phyloP scores from a whole-genome alignment of 2,797 vertebrate genomes.

The Oreortyx pictus region DNA sequence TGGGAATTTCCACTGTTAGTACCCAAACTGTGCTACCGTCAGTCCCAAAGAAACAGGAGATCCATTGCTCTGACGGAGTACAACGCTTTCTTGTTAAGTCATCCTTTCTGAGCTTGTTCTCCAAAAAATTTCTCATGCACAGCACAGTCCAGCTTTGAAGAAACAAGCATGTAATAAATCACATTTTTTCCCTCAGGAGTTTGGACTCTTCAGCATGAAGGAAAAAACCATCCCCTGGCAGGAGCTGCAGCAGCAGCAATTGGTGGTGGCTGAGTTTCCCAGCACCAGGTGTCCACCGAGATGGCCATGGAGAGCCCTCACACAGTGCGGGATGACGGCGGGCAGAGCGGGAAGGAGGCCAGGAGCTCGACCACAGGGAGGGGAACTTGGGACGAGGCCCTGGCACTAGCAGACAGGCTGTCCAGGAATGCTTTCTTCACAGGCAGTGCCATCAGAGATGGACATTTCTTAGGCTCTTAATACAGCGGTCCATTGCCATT shows the following conservation, averaged over 20 bases:
- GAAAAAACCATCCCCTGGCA: neutral
- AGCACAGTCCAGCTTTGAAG: conserved; percentile 1
- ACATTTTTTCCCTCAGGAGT: conserved; percentile 18
- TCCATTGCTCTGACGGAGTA: accelerated
- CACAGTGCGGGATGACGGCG: neutral
- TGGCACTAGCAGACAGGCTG: neutral
- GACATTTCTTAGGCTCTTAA: neutral
- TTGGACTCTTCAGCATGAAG: neutral
- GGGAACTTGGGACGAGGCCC: neutral
- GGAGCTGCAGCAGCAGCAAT: accelerated
- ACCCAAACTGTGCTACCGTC: neutral
- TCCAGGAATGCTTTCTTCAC: neutral
- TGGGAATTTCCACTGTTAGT: neutral
- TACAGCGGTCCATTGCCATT: neutral
- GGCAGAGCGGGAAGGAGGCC: too few relatives aligned
- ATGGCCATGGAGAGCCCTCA: neutral
- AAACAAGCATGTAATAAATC: conserved; percentile 27
- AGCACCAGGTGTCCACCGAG: neutral
- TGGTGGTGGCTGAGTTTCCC: neutral
- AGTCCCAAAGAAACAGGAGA: neutral
- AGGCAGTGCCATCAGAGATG: neutral
- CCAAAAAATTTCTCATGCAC: neutral
- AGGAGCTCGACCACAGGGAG: neutral
- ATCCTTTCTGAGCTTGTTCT: neutral
- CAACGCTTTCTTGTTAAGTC: neutral